phyloP scores from a whole-genome alignment of 2,888 invertebrate genomes.

The Macrosoma leucophasiata region DNA sequence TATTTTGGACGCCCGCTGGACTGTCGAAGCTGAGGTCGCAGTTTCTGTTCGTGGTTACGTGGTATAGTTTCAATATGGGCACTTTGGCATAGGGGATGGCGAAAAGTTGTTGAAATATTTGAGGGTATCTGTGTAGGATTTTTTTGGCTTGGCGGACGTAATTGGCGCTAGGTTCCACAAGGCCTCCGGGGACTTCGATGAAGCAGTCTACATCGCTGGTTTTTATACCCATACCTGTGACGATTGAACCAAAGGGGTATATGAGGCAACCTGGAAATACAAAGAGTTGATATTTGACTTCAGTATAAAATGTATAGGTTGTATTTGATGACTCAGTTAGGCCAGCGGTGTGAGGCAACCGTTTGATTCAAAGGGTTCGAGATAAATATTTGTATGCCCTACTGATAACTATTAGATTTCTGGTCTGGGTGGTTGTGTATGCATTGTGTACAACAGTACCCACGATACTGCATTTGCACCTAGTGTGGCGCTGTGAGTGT shows the following conservation, averaged over 20 bases:
- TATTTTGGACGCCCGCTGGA: constrained; percentile 80
- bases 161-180: not conserved
- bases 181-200: constrained; percentile 71
- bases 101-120: constrained; percentile 31
- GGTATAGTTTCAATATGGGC: constrained; percentile 84
- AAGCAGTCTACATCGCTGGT: constrained; percentile 85
- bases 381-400: too few relatives aligned
- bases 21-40: constrained; percentile 85
- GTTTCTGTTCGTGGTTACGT: constrained; percentile 73
- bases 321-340: too few relatives aligned
- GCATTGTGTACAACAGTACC: too few relatives aligned
- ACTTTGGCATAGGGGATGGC: constrained; percentile 81
- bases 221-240: constrained; percentile 80
- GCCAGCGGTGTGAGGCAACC: too few relatives aligned
- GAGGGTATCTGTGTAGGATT: not conserved
- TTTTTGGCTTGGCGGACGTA: too few relatives aligned
- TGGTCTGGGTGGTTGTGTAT: too few relatives aligned
- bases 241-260: constrained; percentile 83
- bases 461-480: too few relatives aligned
- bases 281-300: not conserved
- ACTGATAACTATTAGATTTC: too few relatives aligned
- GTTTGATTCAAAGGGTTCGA: too few relatives aligned
- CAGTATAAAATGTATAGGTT: too few relatives aligned
- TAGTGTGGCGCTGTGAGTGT: too few relatives aligned
- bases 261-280: constrained; percentile 46